These are phyloP conservation scores for Poecilia wingei DNA, from an alignment of 2,797 vertebrate species.

Conservation along the genomic window DNA sequence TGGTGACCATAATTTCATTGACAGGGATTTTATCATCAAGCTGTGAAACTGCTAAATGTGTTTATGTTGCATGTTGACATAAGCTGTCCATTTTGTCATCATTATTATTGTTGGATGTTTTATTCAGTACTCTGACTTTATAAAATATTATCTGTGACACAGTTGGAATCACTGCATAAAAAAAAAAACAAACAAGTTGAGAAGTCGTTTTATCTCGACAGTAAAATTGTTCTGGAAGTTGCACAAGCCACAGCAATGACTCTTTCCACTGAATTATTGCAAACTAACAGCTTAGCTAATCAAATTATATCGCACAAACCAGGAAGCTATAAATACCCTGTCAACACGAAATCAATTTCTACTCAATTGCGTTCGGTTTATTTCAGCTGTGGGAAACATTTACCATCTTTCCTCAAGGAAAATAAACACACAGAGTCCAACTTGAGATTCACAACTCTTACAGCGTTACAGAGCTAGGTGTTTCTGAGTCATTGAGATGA, in stretches of 20 bases:
- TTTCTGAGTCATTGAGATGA: background rate
- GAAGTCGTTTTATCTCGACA: background rate
- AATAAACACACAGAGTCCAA: constrained; percentile 44
- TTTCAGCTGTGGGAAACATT: constrained; percentile 37
- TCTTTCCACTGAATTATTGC: background rate
- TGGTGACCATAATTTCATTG: background rate
- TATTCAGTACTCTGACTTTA: background rate
- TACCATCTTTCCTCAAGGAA: constrained; percentile 16
- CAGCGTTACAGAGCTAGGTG: background rate
- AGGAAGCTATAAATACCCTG: constrained; percentile 26
- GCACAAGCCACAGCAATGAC: background rate
- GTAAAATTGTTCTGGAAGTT: background rate
- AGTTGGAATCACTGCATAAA: background rate
- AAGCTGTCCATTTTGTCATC: background rate
- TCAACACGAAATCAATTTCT: constrained; percentile 10
- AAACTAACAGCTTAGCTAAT: background rate
- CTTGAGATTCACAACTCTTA: constrained; percentile 6
- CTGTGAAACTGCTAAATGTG: constrained; percentile 4
- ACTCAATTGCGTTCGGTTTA: constrained; percentile 23
- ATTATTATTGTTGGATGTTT: background rate
- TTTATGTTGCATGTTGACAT: background rate
- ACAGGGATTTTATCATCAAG: background rate
- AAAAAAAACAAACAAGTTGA: background rate
- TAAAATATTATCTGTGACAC: background rate
- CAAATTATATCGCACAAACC: constrained; percentile 2